phyloP scores from a whole-genome alignment of 2,113 vertebrate genomes.

The Hemiscyllium ocellatum region DNA sequence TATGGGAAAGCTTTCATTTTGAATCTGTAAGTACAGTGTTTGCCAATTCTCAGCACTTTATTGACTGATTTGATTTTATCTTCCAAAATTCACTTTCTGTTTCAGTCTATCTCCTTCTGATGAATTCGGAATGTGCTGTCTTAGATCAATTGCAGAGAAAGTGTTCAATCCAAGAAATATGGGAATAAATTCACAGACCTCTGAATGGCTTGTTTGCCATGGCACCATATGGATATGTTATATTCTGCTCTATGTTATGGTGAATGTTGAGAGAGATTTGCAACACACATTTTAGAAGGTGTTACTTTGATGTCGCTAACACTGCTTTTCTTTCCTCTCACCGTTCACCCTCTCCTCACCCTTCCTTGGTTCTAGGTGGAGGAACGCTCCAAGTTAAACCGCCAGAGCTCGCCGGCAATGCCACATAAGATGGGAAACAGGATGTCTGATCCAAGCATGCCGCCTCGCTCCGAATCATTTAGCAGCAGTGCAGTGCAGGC shows the following conservation, averaged over 20 bases:
- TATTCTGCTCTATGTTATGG: not conserved
- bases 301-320: not conserved
- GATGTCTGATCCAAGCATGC: slow-evolving; percentile 90
- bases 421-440: slow-evolving; percentile 94
- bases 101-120: not conserved
- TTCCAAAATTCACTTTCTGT: not conserved
- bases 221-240: not conserved
- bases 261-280: not conserved
- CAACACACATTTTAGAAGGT: not conserved
- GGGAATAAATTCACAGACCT: not conserved
- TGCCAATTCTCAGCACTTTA: not conserved
- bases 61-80: not conserved
- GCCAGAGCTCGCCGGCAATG: slow-evolving; percentile 80
- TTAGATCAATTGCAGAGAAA: not conserved
- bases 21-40: not conserved
- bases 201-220: not conserved
- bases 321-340: not conserved
- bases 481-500: slow-evolving; percentile 89
- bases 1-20: not conserved
- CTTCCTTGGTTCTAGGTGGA: slow-evolving; percentile 62
- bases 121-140: not conserved
- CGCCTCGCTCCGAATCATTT: slow-evolving; percentile 93
- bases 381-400: slow-evolving; percentile 75
- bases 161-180: not conserved
- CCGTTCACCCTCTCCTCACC: not conserved